A percentile compares a stretch with the other conserved stretches of the same genome.
Conservation (phyloP, 1,140 invertebrate species). For the Hycleus cichorii region DNA sequence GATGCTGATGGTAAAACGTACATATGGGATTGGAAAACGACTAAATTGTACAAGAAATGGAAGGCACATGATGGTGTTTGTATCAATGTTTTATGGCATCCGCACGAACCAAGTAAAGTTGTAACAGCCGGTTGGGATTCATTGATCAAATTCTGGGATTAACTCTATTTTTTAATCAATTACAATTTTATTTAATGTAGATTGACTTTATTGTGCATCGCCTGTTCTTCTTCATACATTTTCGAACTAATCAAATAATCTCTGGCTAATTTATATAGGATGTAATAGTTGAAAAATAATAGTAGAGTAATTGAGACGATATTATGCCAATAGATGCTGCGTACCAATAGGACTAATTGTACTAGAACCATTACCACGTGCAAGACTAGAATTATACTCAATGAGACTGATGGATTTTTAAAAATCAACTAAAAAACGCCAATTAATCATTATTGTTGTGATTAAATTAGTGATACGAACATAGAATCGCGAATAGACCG, state of each 20-base stretch:
- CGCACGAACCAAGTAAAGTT: constrained; percentile 95
- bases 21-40: constrained; percentile 99
- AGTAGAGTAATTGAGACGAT: constrained; percentile 77
- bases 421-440: constrained; percentile 68
- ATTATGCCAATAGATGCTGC: constrained; percentile 84
- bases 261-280: constrained; percentile 79
- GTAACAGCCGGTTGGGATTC: constrained; percentile 98
- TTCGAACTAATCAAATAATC: constrained; percentile 80
- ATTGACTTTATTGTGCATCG: constrained; percentile 48
- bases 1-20: constrained; percentile 99
- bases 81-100: constrained; percentile 93
- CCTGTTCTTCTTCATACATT: constrained; percentile 67
- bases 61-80: constrained; percentile 98
- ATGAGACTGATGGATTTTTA: constrained; percentile 72
- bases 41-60: constrained; percentile 96
- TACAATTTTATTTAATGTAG: constrained; percentile 5
- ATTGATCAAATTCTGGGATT: constrained; percentile 98
- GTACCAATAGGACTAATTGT: constrained; percentile 69
- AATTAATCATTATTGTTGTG: neutral
- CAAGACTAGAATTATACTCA: constrained; percentile 65
- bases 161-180: constrained; percentile 30
- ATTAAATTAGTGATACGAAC: constrained; percentile 52
- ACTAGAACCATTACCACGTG: constrained; percentile 65
- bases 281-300: constrained; percentile 84
- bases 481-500: constrained; percentile 74